phyloP scores from a whole-genome alignment of 2,888 invertebrate genomes.

The Leptogaster cylindrica region DNA sequence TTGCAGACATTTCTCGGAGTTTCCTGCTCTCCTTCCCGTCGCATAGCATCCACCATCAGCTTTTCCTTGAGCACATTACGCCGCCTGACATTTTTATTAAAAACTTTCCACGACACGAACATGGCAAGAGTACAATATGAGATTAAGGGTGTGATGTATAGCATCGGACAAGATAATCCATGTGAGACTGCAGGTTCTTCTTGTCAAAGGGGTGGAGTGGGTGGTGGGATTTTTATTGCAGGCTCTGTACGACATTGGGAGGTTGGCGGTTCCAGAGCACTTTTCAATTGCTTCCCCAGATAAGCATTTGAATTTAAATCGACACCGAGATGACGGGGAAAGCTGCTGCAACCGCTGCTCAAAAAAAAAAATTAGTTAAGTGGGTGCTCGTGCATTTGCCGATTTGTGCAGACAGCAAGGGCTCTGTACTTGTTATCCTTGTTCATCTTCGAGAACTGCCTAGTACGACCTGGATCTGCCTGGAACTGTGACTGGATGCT shows the following conservation, averaged over 20 bases:
- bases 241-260: not conserved
- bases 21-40: not conserved
- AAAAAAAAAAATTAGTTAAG: conserved; percentile 9
- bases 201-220: conserved; percentile 29
- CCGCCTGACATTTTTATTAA: conserved; percentile 42
- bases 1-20: conserved; percentile 3
- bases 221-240: conserved; percentile 23
- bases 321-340: conserved; percentile 13
- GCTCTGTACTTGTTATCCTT: conserved; percentile 16
- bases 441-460: not conserved
- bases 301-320: conserved; percentile 33
- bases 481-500: not conserved
- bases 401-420: conserved; percentile 11
- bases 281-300: conserved; percentile 33
- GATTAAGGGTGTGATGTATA: conserved; percentile 41
- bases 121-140: conserved; percentile 40
- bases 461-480: no score
- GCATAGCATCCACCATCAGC: not conserved
- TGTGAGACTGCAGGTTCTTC: conserved; percentile 42
- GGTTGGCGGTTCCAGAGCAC: conserved; percentile 6
- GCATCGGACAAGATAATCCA: conserved; percentile 43
- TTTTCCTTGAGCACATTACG: conserved; percentile 18
- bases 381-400: conserved; percentile 3
- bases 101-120: conserved; percentile 43
- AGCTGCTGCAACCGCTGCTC: not conserved